These are phyloP conservation scores for Leucoraja ocellata DNA, from an alignment of 2,797 vertebrate species.

Conservation along the genomic window DNA sequence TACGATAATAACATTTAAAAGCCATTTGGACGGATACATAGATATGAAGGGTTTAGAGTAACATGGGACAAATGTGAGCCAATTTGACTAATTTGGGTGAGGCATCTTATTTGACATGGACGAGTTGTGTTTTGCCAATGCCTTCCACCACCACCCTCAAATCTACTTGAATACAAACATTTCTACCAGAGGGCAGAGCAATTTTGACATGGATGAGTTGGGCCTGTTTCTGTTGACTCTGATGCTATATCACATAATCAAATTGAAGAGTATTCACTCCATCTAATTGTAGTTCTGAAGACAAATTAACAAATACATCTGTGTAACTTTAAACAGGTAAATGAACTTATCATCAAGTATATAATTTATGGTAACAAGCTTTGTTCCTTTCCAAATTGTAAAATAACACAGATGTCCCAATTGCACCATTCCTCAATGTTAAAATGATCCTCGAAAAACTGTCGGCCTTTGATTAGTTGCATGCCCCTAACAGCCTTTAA, in stretches of 20 bases:
- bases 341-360: background rate
- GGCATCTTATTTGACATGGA: no score
- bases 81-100: no score
- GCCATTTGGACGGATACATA: no score
- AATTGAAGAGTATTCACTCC: background rate
- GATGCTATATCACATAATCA: background rate
- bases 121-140: background rate
- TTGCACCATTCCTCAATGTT: background rate
- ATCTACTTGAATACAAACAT: background rate
- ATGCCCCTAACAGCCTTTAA: background rate
- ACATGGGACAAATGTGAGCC: no score
- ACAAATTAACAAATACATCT: background rate
- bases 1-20: no score
- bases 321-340: background rate
- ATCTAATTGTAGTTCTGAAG: background rate
- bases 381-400: conserved; percentile 15
- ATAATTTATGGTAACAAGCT: background rate
- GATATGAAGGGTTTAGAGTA: no score
- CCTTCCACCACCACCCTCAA: background rate
- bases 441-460: background rate
- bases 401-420: background rate
- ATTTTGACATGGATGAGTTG: background rate
- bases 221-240: no score
- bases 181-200: conserved; percentile 13
- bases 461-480: background rate